phyloP scores from a whole-genome alignment of 1,140 invertebrate genomes.

The Mycetomoellerius zeteki region DNA sequence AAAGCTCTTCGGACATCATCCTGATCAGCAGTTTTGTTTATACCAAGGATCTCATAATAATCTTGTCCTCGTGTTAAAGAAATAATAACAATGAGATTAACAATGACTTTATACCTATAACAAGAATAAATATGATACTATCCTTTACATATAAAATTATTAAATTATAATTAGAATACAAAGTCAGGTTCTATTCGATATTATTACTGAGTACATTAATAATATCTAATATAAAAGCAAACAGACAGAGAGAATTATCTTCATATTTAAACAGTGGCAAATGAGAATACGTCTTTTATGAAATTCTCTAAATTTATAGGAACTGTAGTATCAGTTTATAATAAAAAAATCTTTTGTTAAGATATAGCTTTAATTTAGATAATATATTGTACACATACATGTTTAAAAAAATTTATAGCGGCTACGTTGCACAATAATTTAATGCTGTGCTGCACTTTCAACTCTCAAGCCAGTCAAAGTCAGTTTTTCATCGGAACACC shows the following conservation, averaged over 20 bases:
- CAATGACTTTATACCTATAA: slow-evolving; percentile 67
- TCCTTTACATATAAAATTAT: slow-evolving; percentile 1
- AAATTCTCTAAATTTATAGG: neutral
- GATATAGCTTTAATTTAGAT: too few relatives aligned
- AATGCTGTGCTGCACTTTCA: neutral
- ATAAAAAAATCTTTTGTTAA: neutral
- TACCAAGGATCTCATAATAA: slow-evolving; percentile 91
- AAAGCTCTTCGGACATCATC: slow-evolving; percentile 94
- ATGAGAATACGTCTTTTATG: neutral
- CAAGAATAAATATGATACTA: neutral
- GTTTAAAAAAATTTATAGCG: neutral
- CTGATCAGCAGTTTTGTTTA: slow-evolving; percentile 90
- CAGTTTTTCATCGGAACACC: neutral
- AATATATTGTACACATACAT: slow-evolving; percentile 7
- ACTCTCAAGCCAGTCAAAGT: neutral
- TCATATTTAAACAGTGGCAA: neutral
- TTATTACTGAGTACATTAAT: neutral
- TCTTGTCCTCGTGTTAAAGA: slow-evolving; percentile 78
- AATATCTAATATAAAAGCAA: neutral
- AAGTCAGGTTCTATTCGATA: neutral
- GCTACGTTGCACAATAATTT: neutral
- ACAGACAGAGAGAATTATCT: neutral
- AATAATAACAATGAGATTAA: slow-evolving; percentile 70
- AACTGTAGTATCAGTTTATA: neutral
- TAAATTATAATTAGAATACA: slow-evolving; percentile 13